phyloP scores from a whole-genome alignment of 92 coral and sea anemone species.

The Montipora capitata region DNA sequence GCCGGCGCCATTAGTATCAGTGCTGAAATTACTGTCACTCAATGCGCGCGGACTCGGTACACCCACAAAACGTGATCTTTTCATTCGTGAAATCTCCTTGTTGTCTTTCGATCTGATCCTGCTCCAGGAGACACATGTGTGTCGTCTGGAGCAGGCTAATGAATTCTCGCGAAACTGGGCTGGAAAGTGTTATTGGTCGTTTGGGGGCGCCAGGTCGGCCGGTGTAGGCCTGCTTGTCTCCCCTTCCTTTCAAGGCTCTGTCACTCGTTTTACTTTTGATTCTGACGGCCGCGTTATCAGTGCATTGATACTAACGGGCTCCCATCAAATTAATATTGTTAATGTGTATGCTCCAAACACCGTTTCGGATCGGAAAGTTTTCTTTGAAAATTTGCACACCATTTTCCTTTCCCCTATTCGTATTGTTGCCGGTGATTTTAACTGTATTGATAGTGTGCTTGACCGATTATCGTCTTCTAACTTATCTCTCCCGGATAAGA shows the following conservation, averaged over 20 bases:
- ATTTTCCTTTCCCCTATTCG: neutral
- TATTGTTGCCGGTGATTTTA: conserved; percentile 4
- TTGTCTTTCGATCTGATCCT: neutral
- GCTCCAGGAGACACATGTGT: conserved; percentile 13
- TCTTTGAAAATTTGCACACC: neutral
- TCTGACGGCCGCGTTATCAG: conserved; percentile 7
- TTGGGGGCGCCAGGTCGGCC: conserved; percentile 9
- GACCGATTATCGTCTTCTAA: neutral
- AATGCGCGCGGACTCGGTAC: neutral
- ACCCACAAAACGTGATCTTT: neutral
- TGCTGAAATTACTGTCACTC: neutral
- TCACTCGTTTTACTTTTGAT: neutral
- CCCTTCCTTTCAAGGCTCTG: neutral
- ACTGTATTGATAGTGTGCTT: neutral
- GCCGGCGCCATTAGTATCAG: too few relatives aligned
- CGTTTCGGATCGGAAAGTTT: neutral
- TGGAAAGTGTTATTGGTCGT: conserved; percentile 26
- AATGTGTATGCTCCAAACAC: conserved; percentile 5
- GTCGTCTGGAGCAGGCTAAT: neutral
- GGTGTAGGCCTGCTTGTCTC: conserved; percentile 11
- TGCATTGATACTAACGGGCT: neutral
- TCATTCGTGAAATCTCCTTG: neutral
- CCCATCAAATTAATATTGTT: neutral
- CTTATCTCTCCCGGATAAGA: neutral
- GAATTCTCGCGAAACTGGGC: neutral